A percentile compares a stretch with the other conserved stretches of the same genome.
Evolutionary conservation across 2,113 vertebrate species (phyloP).

Genomic region (Elaphurus davidianus): DNA sequence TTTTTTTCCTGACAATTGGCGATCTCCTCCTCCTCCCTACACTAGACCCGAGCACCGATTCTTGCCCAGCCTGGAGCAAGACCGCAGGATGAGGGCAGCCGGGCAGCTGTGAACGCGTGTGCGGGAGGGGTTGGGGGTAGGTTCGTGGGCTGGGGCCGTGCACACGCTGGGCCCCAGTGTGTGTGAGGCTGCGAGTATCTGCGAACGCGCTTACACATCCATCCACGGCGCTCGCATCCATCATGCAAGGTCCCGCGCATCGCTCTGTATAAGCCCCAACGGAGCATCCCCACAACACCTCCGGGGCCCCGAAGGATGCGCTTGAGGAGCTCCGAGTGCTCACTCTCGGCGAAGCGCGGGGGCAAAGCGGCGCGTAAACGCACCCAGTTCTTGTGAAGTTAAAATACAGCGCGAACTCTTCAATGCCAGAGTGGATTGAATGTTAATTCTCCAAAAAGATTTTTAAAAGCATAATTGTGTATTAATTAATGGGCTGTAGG

Average conservation of each 20-base stretch:
- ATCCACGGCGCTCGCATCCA: neutral
- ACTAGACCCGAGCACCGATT: neutral
- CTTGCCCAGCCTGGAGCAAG: neutral
- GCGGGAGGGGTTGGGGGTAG: neutral
- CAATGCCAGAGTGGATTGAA: neutral
- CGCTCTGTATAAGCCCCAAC: neutral
- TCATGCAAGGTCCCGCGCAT: neutral
- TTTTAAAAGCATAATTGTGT: neutral
- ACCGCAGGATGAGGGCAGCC: rapidly evolving
- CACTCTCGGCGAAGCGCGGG: neutral
- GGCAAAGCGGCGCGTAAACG: too few relatives aligned
- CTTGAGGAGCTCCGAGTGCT: neutral
- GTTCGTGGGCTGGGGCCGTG: neutral
- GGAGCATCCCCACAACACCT: neutral
- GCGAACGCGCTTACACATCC: neutral
- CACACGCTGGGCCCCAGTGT: neutral
- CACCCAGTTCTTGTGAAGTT: constrained; percentile 34
- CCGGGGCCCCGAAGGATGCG: neutral
- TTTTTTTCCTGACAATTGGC: too few relatives aligned
- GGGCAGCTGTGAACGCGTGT: neutral
- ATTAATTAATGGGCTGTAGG: neutral
- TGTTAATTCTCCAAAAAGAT: neutral
- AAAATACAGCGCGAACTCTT: neutral
- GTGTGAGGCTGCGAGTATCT: neutral
- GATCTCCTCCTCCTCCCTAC: neutral